Conservation (phyloP, 1,140 invertebrate species). For the Neodiprion virginianus region DNA sequence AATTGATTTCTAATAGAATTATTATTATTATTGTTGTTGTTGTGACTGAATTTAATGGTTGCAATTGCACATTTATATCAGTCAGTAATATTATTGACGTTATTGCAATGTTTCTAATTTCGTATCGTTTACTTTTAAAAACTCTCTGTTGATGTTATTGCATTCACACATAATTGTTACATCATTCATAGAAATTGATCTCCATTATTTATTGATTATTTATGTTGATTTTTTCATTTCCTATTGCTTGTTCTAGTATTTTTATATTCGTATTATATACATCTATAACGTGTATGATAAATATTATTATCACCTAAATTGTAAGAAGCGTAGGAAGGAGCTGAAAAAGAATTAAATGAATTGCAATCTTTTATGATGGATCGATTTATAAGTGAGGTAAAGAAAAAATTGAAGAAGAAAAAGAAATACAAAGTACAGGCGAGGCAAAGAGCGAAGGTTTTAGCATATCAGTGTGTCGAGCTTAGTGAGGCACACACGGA, state of each 20-base stretch:
- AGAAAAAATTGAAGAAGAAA: slow-evolving; percentile 21
- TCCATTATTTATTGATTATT: background rate
- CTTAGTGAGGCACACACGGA: slow-evolving; percentile 48
- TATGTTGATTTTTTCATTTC: background rate
- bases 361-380: too few relatives aligned
- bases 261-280: background rate
- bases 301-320: slow-evolving; percentile 5
- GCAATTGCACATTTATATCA: slow-evolving; percentile 2
- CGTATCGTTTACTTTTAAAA: background rate
- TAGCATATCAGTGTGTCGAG: slow-evolving; percentile 61
- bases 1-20: slow-evolving; percentile 33
- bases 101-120: background rate
- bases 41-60: slow-evolving; percentile 6
- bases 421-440: slow-evolving; percentile 17
- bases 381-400: slow-evolving; percentile 19
- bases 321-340: slow-evolving; percentile 14
- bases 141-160: background rate
- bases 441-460: slow-evolving; percentile 39
- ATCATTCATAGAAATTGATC: background rate
- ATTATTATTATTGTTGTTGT: slow-evolving; percentile 30
- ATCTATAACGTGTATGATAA: background rate
- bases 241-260: background rate
- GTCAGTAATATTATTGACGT: slow-evolving; percentile 28
- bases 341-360: slow-evolving; percentile 13
- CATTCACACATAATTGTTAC: background rate